Percentiles rank a stretch among this genome's conserved stretches.
phyloP scores from a whole-genome alignment of 2,888 invertebrate genomes.

The Acanthosepion pharaonis region DNA sequence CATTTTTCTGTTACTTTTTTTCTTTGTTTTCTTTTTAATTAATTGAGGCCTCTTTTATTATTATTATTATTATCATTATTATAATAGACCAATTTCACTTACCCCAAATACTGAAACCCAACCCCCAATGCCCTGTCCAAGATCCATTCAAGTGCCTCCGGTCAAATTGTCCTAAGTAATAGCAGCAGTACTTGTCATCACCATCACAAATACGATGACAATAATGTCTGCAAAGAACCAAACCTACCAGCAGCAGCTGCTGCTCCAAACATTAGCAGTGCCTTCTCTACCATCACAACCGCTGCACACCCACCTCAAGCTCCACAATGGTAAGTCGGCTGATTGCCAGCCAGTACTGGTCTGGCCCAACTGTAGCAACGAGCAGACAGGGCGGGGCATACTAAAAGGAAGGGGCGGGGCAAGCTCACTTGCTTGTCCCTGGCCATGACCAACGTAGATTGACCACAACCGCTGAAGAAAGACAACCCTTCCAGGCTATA shows the following conservation, averaged over 20 bases:
- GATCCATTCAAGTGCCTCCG: neutral
- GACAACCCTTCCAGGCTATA: neutral
- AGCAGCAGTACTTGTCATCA: slow-evolving; percentile 2
- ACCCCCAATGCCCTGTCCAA: neutral
- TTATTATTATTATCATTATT: neutral
- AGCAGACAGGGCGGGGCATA: slow-evolving; percentile 14
- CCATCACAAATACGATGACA: neutral
- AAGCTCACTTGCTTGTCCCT: neutral
- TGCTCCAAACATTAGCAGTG: neutral
- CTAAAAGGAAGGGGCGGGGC: neutral
- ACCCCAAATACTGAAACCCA: neutral
- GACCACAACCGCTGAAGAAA: neutral
- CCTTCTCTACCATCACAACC: neutral
- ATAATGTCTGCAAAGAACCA: neutral
- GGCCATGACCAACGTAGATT: neutral
- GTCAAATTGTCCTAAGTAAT: slow-evolving; percentile 6
- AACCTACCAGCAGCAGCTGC: slow-evolving; percentile 11
- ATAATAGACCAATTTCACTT: neutral
- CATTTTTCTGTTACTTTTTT: neutral
- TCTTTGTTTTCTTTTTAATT: neutral
- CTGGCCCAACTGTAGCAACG: slow-evolving; percentile 33
- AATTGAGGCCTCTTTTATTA: neutral
- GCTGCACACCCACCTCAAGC: neutral
- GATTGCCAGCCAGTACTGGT: slow-evolving; percentile 13
- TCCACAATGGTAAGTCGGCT: neutral